A percentile compares a stretch with the other conserved stretches of the same genome.
Evolutionary conservation across 2,888 invertebrate species (phyloP).

Genomic region (Clunio marinus): DNA sequence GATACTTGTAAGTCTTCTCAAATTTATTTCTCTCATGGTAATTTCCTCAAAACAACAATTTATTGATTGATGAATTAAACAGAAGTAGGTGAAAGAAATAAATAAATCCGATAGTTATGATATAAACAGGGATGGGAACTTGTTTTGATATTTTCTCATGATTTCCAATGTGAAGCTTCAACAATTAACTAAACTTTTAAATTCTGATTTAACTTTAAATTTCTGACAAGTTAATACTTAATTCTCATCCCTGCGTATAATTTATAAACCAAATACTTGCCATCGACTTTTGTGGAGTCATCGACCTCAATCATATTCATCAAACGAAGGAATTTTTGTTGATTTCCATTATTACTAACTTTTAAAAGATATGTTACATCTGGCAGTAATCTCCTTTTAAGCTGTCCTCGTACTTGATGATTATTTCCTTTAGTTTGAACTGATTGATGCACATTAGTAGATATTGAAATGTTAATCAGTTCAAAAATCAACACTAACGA

Average conservation of each 20-base stretch:
- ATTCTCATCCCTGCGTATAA: neutral
- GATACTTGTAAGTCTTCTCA: neutral
- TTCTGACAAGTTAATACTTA: too few species aligned
- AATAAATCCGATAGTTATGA: too few species aligned
- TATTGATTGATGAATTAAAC: too few species aligned
- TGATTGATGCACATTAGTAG: slow-evolving; percentile 12
- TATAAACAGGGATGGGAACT: too few species aligned
- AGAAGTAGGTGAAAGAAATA: too few species aligned
- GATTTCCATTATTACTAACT: neutral
- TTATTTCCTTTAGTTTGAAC: neutral
- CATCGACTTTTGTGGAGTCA: neutral
- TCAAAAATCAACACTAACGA: neutral
- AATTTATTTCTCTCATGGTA: neutral
- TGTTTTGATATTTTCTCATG: too few species aligned
- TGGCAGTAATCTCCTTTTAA: slow-evolving; percentile 1
- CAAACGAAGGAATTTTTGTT: neutral
- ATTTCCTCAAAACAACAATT: too few species aligned
- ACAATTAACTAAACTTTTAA: too few species aligned
- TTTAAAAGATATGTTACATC: slow-evolving; percentile 6
- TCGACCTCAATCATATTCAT: neutral
- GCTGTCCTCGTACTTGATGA: neutral
- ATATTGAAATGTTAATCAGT: neutral
- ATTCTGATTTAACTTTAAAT: too few species aligned
- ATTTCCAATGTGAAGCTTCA: too few species aligned
- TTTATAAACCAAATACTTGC: neutral